Conservation (phyloP, 92 coral and sea anemone genomes). For the Meandrina meandrites region DNA sequence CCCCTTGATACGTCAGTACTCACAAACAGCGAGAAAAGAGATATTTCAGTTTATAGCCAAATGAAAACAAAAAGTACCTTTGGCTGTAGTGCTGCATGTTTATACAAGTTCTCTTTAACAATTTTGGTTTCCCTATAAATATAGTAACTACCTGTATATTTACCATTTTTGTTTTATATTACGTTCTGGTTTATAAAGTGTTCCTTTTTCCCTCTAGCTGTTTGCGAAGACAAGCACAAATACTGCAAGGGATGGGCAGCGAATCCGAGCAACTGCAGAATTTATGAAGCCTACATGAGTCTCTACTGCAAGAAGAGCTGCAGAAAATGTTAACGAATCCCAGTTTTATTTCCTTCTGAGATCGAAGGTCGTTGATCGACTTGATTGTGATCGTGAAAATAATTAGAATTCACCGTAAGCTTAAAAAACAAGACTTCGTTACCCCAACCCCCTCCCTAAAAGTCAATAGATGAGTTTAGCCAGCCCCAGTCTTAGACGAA, state of each 20-base stretch:
- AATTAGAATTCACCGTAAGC: background rate
- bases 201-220: background rate
- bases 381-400: background rate
- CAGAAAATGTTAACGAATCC: slow-evolving; percentile 9
- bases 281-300: slow-evolving; percentile 48
- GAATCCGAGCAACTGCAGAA: background rate
- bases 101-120: no score
- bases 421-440: background rate
- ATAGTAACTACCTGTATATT: no score
- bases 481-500: no score
- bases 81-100: no score
- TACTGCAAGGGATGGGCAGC: slow-evolving; percentile 21
- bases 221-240: slow-evolving; percentile 31
- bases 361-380: background rate
- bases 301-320: slow-evolving; percentile 75
- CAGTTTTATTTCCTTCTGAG: background rate
- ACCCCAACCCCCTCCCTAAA: background rate
- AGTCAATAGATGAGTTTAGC: no score
- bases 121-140: no score
- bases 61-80: background rate
- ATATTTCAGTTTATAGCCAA: no score
- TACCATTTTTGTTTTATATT: no score
- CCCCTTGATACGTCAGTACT: background rate
- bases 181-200: background rate
- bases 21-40: background rate